Percentiles rank a stretch among this genome's conserved stretches.
phyloP scores from a whole-genome alignment of 1,140 invertebrate genomes.

The Aplysia californica region DNA sequence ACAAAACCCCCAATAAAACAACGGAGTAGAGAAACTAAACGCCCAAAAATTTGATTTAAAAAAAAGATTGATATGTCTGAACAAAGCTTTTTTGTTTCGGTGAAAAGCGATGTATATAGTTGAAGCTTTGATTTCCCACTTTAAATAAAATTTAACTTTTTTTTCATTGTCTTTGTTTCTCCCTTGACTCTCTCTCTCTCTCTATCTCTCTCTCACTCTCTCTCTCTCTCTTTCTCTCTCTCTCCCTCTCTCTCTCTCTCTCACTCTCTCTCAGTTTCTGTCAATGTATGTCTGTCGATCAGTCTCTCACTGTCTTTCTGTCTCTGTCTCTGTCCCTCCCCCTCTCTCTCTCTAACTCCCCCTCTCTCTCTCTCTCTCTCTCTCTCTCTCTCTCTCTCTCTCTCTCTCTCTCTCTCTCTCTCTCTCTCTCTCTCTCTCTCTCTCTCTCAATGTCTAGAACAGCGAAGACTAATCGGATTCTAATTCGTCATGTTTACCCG shows the following conservation, averaged over 20 bases:
- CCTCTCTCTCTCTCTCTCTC: neutral
- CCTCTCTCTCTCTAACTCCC: neutral
- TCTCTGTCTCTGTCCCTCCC: neutral
- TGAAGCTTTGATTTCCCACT: too few relatives aligned
- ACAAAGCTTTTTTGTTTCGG: neutral
- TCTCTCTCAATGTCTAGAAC: neutral
- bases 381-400: neutral
- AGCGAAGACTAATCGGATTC: too few relatives aligned
- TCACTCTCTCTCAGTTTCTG: neutral
- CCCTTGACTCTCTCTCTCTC: neutral
- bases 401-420: neutral
- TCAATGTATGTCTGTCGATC: neutral
- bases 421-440: neutral
- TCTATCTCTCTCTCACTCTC: neutral
- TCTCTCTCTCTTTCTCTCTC: slow-evolving; percentile 4
- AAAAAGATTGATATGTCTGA: neutral
- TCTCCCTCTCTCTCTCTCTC: slow-evolving; percentile 5
- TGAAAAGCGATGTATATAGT: too few relatives aligned
- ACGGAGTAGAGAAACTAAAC: neutral
- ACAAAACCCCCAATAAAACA: neutral
- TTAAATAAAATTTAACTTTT: too few relatives aligned
- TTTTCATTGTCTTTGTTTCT: neutral
- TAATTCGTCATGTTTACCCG: too few relatives aligned
- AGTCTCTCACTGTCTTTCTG: neutral
- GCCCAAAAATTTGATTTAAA: neutral